These are phyloP conservation scores for Pelecanoides urinatrix DNA, from an alignment of 2,113 vertebrate species.

Conservation along the genomic window DNA sequence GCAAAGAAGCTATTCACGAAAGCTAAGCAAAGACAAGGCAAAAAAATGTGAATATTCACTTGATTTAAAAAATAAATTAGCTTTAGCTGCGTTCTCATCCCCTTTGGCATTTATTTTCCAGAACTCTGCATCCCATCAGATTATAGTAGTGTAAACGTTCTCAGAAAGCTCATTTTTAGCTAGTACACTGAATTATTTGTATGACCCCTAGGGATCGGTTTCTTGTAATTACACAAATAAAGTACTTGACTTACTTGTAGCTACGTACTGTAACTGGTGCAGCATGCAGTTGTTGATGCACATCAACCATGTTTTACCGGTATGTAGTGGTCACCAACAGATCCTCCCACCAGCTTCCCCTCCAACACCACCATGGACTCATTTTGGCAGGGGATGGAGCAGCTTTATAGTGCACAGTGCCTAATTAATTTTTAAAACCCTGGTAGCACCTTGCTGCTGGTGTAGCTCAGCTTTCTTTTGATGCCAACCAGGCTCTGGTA, in stretches of 20 bases:
- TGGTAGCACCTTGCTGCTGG: neutral
- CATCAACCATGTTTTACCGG: neutral
- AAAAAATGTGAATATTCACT: neutral
- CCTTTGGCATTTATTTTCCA: slow-evolving; percentile 46
- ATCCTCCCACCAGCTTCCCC: neutral
- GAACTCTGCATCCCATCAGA: slow-evolving; percentile 30
- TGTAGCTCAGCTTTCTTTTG: neutral
- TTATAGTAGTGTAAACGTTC: neutral
- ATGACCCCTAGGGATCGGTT: neutral
- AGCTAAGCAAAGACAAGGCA: neutral
- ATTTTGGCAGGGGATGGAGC: neutral
- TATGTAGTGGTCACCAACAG: neutral
- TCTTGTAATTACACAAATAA: slow-evolving; percentile 29
- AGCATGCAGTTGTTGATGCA: neutral
- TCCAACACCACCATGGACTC: neutral
- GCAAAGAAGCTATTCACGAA: neutral
- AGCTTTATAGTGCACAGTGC: neutral
- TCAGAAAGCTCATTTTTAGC: slow-evolving; percentile 51
- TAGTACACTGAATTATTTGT: slow-evolving; percentile 9
- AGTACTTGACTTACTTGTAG: slow-evolving; percentile 17
- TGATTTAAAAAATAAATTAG: slow-evolving; percentile 43
- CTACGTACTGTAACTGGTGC: neutral
- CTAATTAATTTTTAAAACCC: neutral
- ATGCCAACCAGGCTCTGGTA: neutral
- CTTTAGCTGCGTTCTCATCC: slow-evolving; percentile 2